Conservation (phyloP, 2,797 vertebrate species). For the Zalophus californianus region DNA sequence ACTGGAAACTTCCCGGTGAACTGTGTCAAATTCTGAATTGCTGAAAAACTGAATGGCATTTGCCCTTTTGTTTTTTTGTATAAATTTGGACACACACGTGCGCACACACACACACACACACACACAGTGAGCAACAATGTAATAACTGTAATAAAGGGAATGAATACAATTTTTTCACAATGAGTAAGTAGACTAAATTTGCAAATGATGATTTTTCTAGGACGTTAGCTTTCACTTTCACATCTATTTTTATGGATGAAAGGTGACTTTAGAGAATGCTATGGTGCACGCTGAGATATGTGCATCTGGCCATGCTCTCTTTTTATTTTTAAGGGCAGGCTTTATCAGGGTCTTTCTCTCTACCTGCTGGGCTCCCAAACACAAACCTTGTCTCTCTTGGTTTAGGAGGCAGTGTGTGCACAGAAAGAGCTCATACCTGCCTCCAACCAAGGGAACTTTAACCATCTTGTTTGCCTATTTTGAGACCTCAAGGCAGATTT, state of each 20-base stretch:
- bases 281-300: neutral
- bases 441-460: neutral
- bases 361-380: neutral
- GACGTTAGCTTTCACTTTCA: conserved; percentile 52
- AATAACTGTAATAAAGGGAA: conserved; percentile 42
- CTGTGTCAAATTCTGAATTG: conserved; percentile 40
- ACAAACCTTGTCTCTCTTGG: neutral
- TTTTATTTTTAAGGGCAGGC: conserved; percentile 42
- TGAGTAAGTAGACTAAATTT: conserved; percentile 34
- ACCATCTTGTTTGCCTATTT: conserved; percentile 24
- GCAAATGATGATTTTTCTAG: conserved; percentile 27
- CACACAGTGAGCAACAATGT: neutral
- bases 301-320: neutral
- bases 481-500: conserved; percentile 32
- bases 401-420: conserved; percentile 12
- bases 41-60: conserved; percentile 47
- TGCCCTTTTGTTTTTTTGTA: conserved; percentile 35
- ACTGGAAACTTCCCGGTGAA: conserved; percentile 34
- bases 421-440: neutral
- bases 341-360: neutral
- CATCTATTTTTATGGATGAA: conserved; percentile 57
- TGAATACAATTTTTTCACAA: neutral
- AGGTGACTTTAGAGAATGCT: conserved; percentile 1
- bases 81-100: conserved; percentile 24
- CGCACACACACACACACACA: neutral